Conservation (phyloP, 2,888 invertebrate genomes). For the Dasypolia templi region DNA sequence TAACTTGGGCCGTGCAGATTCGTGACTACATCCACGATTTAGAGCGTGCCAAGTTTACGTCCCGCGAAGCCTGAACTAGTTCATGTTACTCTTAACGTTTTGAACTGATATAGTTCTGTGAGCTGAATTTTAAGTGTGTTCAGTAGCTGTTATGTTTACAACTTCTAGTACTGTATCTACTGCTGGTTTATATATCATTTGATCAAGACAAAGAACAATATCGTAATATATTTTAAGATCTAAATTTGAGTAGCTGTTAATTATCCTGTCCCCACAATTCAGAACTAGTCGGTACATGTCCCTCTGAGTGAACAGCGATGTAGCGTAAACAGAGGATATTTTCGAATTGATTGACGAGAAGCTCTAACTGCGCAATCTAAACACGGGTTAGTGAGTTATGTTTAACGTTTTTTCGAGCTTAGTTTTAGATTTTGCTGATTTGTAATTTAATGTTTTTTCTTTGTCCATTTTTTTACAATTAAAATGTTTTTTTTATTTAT, state of each 20-base stretch:
- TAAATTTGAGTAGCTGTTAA: slow-evolving; percentile 30
- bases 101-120: slow-evolving; percentile 64
- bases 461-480: rapidly evolving
- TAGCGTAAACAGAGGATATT: slow-evolving; percentile 81
- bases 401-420: slow-evolving; percentile 55
- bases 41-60: slow-evolving; percentile 81
- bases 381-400: slow-evolving; percentile 73
- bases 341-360: slow-evolving; percentile 80
- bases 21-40: slow-evolving; percentile 81
- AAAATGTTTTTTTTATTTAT: neutral
- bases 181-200: neutral
- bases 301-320: slow-evolving; percentile 71
- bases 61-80: slow-evolving; percentile 79
- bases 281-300: slow-evolving; percentile 64
- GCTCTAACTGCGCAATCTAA: slow-evolving; percentile 67
- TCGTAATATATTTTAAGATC: neutral
- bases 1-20: slow-evolving; percentile 70
- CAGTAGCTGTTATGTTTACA: slow-evolving; percentile 33
- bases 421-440: slow-evolving; percentile 35
- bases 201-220: neutral
- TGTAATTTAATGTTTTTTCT: neutral
- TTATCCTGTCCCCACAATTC: slow-evolving; percentile 57
- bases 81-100: slow-evolving; percentile 76
- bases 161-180: slow-evolving; percentile 1
- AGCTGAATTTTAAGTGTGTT: slow-evolving; percentile 62